These are phyloP conservation scores for Desmodus rotundus DNA, from an alignment of 2,113 vertebrate species.

Conservation along the genomic window DNA sequence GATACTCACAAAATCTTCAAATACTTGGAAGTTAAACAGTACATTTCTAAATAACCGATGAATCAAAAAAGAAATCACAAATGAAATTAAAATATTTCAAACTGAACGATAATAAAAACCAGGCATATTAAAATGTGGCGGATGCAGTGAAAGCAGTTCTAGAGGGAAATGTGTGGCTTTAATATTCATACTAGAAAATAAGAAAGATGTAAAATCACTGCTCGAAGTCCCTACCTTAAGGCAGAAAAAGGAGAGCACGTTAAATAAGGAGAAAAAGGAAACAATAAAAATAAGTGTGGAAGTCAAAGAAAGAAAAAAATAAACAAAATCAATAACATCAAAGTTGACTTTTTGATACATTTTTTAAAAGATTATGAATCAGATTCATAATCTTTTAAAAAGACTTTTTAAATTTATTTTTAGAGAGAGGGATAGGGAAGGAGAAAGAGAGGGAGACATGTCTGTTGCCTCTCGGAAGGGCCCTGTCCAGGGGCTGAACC, in stretches of 20 bases:
- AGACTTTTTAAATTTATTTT: no score
- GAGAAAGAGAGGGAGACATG: no score
- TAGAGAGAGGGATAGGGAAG: no score
- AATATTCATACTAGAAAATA: neutral
- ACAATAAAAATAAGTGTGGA: neutral
- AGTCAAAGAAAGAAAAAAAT: slow-evolving; percentile 2
- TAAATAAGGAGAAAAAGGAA: neutral
- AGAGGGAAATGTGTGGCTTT: neutral
- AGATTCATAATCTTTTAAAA: no score
- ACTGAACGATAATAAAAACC: neutral
- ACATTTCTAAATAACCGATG: neutral
- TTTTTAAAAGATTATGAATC: no score
- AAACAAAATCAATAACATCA: no score
- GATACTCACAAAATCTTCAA: neutral
- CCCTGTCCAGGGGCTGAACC: no score
- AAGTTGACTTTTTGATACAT: no score
- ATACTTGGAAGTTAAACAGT: neutral
- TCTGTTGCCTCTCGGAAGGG: no score
- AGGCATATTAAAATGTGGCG: neutral
- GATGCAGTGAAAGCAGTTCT: neutral
- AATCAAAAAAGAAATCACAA: neutral
- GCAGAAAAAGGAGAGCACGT: neutral
- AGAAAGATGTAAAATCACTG: neutral
- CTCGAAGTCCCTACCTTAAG: neutral
- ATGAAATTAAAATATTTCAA: neutral